Evolutionary conservation across 2,797 vertebrate genomes (phyloP), one percentile per base, ranked within the genome.

Genomic region (Parauchenoglanis punctatus): DNA sequence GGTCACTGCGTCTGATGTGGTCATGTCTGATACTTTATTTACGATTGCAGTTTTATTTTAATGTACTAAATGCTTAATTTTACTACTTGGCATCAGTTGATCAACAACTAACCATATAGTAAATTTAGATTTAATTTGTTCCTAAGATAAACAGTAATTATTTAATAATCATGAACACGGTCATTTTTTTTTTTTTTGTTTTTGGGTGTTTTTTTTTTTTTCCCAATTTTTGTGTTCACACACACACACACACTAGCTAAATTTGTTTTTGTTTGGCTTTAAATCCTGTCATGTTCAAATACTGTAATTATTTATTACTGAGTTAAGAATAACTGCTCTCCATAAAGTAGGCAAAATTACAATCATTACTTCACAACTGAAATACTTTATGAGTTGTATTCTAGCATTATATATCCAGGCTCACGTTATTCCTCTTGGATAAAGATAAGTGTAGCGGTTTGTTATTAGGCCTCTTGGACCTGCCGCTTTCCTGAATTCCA

Each of bases 21-120:
- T 87, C 70, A 75, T 88, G 87, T 88, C 72, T 65, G 73, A 44
- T 78, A 67, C 73, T 85, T 65, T 82, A 82, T 67, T 28, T 65
- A 67, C 1, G 61, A 15, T 67, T 49, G 35, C 28, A 49, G 1
- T 61, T 65, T 81, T 67, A 85, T 85, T 81, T 44, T 65, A 65
- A 35, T 49, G 15, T 25, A 35, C n/a, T 78, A 61, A 56, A 7
- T 2, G 18, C 11, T 23, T 40, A 8, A 54, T n/a, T 80, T 78
- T 56, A 15, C 20, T 49, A 63, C 13, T 18, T 17, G 40, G 13
- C 15, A 11, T 65, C 31, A 81, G 4, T 5, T 20, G 40, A 15
- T 46, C 58, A 7, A 25, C 44, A 44, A n/a, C 12, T 3, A 46
- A 46, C 49, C 20, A 25, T 61, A 59, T 7, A 35, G 4, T 31